Base-by-base conservation (phyloP, 2,797 vertebrate species). In the Pteronotus mesoamericanus region DNA sequence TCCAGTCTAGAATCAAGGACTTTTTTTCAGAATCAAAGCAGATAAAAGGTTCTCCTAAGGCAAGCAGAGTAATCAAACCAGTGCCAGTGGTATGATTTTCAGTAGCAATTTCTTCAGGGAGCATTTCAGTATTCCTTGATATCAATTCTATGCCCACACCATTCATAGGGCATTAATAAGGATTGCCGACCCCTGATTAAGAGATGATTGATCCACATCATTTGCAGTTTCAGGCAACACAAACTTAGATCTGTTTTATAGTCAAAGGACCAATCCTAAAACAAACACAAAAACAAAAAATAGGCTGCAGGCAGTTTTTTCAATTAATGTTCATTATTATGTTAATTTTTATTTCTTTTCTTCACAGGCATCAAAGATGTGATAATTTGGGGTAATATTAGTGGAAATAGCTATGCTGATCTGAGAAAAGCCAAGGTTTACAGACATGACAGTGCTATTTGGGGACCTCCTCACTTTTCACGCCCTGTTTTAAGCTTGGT, bases 361-460 rank as follows among this genome's bases (percentile, higher is more conserved):
- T 71, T 55, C 97, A 94, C 78, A 99, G 99, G 98, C 90, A 95
- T 99, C 72, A 99, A 98, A 97, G 98, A 99, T 7, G 98, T 99
- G 42, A 98, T 99, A 0, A 97, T 99, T 57, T 99, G 99, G 99
- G 99, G 99, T 37, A 99, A 99, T 96, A 98, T 99, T 96, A 99
- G 98, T 74, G 99, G 99, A 44, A 98, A 93, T 89, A 99, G 98
- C 96, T 98, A 99, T 24, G 61, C 99, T 10, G 99, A 99, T 98
- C 98, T 99, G 94, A 99, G 99, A 98, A 98, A 98, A 96, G 98
- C 99, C 12, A 98, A 98, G 34, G 98, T 99, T 93, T 99, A 98
- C 97, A 98, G 98, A 95, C 99, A 98, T 10, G 95, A 99, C 1
- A 98, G 98, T 32, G 98, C 99, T 34, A 96, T 99, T 89, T 98